Evolutionary conservation across 92 coral and sea anemone species (phyloP).

Genomic region (Heteractis magnifica): DNA sequence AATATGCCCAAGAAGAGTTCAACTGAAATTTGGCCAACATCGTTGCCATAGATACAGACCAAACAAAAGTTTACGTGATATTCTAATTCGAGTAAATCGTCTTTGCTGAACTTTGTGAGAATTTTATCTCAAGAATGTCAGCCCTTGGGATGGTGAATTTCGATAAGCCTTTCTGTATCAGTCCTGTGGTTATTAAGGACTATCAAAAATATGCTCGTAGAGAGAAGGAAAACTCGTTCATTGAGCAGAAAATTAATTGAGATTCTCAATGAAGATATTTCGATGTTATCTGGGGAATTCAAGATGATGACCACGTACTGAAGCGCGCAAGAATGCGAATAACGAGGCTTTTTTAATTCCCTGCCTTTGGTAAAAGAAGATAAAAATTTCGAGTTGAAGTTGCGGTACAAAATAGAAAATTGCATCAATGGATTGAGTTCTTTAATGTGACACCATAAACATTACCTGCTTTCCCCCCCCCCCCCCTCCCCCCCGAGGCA

Average conservation of each 20-base stretch:
- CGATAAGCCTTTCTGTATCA: background rate
- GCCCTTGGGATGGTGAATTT: background rate
- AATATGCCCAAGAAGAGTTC: background rate
- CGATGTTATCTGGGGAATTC: background rate
- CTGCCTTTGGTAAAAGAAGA: background rate
- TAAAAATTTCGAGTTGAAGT: background rate
- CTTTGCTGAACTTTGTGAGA: background rate
- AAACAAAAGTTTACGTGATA: background rate
- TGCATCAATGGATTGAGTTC: background rate
- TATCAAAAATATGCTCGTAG: slow-evolving; percentile 4
- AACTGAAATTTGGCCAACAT: background rate
- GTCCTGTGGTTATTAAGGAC: background rate
- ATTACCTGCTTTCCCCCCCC: no score
- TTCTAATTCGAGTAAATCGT: background rate
- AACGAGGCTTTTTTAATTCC: background rate
- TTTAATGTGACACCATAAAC: no score
- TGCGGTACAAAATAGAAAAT: background rate
- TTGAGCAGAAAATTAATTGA: background rate
- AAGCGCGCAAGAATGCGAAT: background rate
- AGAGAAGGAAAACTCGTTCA: background rate
- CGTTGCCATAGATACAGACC: background rate
- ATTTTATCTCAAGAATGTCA: background rate
- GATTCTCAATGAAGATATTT: background rate
- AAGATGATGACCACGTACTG: background rate
- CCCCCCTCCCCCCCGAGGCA: no score